Base-by-base conservation (phyloP, 2,797 vertebrate genomes). In the Gallinago solitaria region DNA sequence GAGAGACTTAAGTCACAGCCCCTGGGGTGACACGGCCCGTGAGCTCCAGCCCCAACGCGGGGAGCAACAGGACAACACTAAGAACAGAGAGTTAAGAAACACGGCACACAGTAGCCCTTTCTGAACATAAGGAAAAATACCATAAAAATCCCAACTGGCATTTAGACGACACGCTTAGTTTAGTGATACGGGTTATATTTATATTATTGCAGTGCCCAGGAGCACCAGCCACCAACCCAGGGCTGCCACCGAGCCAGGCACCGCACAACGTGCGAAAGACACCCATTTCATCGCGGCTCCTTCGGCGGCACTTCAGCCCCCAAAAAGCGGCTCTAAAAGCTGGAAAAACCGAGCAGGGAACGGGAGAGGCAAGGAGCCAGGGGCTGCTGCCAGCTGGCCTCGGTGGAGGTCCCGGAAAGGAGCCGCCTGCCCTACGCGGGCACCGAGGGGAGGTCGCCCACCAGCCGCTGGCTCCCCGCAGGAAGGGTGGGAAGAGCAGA, bases 381-480 rank as follows among this genome's bases (percentile, higher is more conserved):
- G 53, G 61, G 61, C 59, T 81, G 89, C 50, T 93, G 95, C 94
- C 94, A 95, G 61, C 54, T 81, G 83, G 82, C 81, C 90, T 39
- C 4, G 0, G 57, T 0, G 0, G 67, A 84, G 74, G 74, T 95
- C 80, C 86, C 18, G 2, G 87, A 89, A 95, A 82, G 69, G 50
- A 91, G 79, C 79, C 4, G 47, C 84, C 68, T 37, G 70, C 68
- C 89, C 70, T 4, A 0, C 1, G 0, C 3, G 1, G 84, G 87
- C 76, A 95, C 53, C 20, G 5, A 59, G 33, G 59, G 70, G 32
- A 89, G 76, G 13, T 83, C 32, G 7, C 84, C 79, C 74, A 90
- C 83, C 64, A 68, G 86, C 54, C 7, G 4, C 63, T 32, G 75
- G 78, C 37, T 87, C 65, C 61, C 48, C 7, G 7, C 67, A 50